phyloP scores from a whole-genome alignment of 2,113 vertebrate species.

The Anarhynchus alexandrinus region DNA sequence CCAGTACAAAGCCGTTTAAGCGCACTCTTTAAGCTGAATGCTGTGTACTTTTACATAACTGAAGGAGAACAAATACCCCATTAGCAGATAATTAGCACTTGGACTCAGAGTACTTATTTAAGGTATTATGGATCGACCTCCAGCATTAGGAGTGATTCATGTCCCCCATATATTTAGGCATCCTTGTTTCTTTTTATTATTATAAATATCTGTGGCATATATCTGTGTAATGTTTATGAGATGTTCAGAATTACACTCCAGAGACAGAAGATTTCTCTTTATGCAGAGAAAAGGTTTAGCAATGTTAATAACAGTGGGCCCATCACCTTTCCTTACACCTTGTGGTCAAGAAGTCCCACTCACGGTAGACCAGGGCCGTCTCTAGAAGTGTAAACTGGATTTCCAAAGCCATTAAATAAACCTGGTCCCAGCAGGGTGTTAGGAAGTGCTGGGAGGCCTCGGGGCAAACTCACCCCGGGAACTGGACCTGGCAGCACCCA shows the following conservation, averaged over 20 bases:
- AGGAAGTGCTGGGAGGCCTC: not conserved
- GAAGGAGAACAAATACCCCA: conserved; percentile 44
- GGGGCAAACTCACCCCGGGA: not conserved
- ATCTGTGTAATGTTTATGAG: not conserved
- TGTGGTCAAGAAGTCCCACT: not conserved
- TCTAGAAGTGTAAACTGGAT: not conserved
- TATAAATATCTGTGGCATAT: not conserved
- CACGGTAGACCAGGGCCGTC: not conserved
- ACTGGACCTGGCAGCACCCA: not conserved
- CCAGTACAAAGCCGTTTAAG: not conserved
- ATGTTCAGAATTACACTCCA: not conserved
- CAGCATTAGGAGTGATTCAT: conserved; percentile 11
- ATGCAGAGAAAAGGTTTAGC: not conserved
- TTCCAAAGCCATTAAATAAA: not conserved
- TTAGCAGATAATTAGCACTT: conserved; percentile 51
- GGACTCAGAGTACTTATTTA: conserved; percentile 24
- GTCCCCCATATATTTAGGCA: not conserved
- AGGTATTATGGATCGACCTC: conserved; percentile 1
- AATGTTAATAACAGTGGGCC: not conserved
- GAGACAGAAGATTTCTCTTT: not conserved
- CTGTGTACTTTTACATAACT: conserved; percentile 41
- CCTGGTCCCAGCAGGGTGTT: not conserved
- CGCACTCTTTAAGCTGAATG: not conserved
- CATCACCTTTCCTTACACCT: not conserved
- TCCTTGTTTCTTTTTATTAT: not conserved